phyloP scores from a whole-genome alignment of 2,113 vertebrate species.

The Platysteira castanea region DNA sequence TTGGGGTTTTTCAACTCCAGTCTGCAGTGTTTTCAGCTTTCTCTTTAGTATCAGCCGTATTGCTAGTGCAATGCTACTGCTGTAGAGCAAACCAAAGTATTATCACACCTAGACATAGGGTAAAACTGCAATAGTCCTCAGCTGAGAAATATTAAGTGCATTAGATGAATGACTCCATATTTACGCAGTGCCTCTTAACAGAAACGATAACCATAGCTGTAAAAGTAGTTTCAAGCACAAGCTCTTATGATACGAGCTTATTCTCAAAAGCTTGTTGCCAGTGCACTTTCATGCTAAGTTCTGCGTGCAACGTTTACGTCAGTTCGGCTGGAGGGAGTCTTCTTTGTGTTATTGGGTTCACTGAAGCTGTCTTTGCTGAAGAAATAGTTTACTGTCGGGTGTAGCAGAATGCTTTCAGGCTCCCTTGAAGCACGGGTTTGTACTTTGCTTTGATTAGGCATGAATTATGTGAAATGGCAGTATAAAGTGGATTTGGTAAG shows the following conservation, averaged over 20 bases:
- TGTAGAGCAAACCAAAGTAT: conserved; percentile 67
- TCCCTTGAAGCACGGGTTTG: background rate
- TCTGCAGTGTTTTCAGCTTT: conserved; percentile 39
- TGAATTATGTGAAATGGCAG: background rate
- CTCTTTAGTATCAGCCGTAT: conserved; percentile 51
- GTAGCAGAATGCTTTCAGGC: background rate
- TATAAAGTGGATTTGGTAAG: background rate
- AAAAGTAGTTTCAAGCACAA: conserved; percentile 44
- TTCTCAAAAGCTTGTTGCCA: conserved; percentile 16
- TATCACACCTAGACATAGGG: conserved; percentile 35
- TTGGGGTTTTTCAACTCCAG: background rate
- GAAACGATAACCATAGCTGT: background rate
- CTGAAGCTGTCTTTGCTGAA: background rate
- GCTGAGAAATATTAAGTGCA: conserved; percentile 47
- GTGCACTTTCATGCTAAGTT: background rate
- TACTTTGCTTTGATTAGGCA: background rate
- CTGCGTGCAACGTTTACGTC: background rate
- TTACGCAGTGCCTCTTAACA: conserved; percentile 53
- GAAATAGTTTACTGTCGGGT: background rate
- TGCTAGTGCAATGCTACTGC: conserved; percentile 37
- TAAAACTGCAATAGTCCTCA: conserved; percentile 35
- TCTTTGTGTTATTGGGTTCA: background rate
- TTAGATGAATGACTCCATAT: conserved; percentile 27
- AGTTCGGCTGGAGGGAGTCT: background rate
- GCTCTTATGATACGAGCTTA: background rate